Evolutionary conservation across 2,888 invertebrate genomes (phyloP).

Genomic region (Cephus rjabovi): DNA sequence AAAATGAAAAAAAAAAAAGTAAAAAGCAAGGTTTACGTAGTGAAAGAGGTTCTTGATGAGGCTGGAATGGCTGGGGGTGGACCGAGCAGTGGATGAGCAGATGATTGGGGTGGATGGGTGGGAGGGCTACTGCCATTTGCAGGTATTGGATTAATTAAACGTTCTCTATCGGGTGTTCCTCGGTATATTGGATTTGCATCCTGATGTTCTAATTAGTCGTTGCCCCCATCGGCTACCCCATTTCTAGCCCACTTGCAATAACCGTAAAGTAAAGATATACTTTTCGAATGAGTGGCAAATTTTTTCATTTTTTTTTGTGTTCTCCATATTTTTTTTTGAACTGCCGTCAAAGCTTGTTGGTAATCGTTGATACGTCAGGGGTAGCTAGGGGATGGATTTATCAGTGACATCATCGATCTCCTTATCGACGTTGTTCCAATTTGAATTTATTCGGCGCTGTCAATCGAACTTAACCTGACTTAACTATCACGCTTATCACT

Average conservation of each 20-base stretch:
- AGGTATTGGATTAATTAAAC: slow-evolving; percentile 30
- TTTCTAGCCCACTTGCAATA: slow-evolving; percentile 30
- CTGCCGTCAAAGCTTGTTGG: too few relatives aligned
- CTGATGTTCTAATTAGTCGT: slow-evolving; percentile 32
- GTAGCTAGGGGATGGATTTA: not conserved
- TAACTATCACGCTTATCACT: not conserved
- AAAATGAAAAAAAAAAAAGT: not conserved
- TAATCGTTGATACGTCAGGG: not conserved
- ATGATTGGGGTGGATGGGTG: not conserved
- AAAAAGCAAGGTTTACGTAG: not conserved
- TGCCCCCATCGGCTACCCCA: slow-evolving; percentile 8
- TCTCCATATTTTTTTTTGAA: too few relatives aligned
- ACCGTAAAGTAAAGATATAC: slow-evolving; percentile 19
- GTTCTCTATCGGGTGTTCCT: slow-evolving; percentile 20
- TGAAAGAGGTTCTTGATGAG: not conserved
- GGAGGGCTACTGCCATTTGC: slow-evolving; percentile 16
- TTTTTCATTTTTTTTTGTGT: not conserved
- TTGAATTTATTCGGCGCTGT: not conserved
- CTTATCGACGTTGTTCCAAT: not conserved
- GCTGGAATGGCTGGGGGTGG: not conserved
- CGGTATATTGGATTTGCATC: slow-evolving; percentile 33
- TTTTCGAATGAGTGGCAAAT: not conserved
- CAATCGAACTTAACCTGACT: not conserved
- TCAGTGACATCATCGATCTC: not conserved
- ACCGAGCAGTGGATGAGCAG: not conserved